Evolutionary conservation across 92 coral and sea anemone species (phyloP), one percentile per base, ranked within the genome.

Genomic region (Epizoanthus illoricatus): DNA sequence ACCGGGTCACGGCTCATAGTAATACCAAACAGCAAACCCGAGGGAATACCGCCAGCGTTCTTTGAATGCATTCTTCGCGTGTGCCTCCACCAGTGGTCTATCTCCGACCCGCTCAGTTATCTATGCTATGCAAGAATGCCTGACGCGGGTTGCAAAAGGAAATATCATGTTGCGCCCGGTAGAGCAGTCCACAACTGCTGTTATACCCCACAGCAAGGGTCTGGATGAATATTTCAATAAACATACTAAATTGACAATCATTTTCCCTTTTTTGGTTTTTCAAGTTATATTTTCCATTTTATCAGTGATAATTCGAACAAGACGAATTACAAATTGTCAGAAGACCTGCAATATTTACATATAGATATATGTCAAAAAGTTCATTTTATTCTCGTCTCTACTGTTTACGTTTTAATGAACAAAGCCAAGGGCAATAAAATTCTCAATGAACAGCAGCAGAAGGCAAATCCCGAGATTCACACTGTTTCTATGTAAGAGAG

Each of bases 121-220:
- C 82, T 78, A 41, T 78, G 82, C 82, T 62, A 78, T 78, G 71
- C 42, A n/a, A 28, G 66, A 74, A 74, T 74, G 80, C 57, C 65
- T 63, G 71, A 61, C 69, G 67, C 71, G 61, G 81, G 82, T 54
- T 63, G 43, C 71, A 61, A 78, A 63, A 78, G 82, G 82, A 78
- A 78, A 78, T 78, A 78, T 78, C 82, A 42, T 43, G 82, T 78
- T 78, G 71, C 82, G 71, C 82, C 82, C 82, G 82, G 82, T 71
- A 78, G 71, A 63, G 71, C 82, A 78, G 82, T 63, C 72, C 71
- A 78, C 60, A 24, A 78, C 82, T 45, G 72, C 81, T 76, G 82
- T 78, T 41, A 42, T 78, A 59, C 71, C 82, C 81, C 82, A 63
- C 82, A 78, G 82, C 82, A 47, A 78, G 82, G 82, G 82, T 42